Conservation (phyloP, 2,797 vertebrate species). For the Percopsis omiscomaycus region DNA sequence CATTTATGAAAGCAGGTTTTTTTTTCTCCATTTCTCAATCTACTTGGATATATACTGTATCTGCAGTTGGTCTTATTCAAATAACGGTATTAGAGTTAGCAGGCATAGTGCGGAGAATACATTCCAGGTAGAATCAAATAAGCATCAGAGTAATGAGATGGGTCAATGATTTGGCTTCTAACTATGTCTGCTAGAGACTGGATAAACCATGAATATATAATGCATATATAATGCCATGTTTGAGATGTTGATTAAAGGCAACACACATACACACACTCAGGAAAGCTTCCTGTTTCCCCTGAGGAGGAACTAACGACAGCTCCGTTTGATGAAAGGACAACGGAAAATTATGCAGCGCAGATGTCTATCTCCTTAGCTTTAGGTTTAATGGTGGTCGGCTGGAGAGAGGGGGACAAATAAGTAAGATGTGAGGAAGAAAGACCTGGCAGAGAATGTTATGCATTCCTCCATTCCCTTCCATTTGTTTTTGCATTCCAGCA, state of each 20-base stretch:
- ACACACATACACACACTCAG: conserved; percentile 9
- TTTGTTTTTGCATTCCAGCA: conserved; percentile 23
- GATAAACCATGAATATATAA: conserved; percentile 59
- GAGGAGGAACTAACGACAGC: conserved; percentile 36
- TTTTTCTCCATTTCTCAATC: not conserved
- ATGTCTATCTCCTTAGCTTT: conserved; percentile 40
- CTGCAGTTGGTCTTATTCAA: conserved; percentile 3
- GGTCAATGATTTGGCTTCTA: conserved; percentile 62
- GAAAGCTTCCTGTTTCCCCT: conserved; percentile 46
- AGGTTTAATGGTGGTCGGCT: conserved; percentile 27
- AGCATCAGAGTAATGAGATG: conserved; percentile 23
- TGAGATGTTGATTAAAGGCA: conserved; percentile 59
- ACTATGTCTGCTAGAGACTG: conserved; percentile 63
- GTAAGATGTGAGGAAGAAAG: conserved; percentile 35
- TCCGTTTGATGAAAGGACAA: conserved; percentile 49
- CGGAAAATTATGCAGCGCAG: conserved; percentile 35
- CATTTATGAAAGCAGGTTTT: too few species aligned
- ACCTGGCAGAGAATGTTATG: conserved; percentile 15
- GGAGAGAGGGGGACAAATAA: conserved; percentile 15
- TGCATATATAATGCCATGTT: conserved; percentile 51
- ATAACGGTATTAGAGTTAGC: not conserved
- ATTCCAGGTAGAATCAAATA: conserved; percentile 15
- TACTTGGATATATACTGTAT: not conserved
- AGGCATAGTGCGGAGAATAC: too few species aligned
- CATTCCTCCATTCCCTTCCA: conserved; percentile 36